These are phyloP conservation scores for Amphiprion ocellaris DNA, from an alignment of 2,113 vertebrate genomes.

Conservation along the genomic window DNA sequence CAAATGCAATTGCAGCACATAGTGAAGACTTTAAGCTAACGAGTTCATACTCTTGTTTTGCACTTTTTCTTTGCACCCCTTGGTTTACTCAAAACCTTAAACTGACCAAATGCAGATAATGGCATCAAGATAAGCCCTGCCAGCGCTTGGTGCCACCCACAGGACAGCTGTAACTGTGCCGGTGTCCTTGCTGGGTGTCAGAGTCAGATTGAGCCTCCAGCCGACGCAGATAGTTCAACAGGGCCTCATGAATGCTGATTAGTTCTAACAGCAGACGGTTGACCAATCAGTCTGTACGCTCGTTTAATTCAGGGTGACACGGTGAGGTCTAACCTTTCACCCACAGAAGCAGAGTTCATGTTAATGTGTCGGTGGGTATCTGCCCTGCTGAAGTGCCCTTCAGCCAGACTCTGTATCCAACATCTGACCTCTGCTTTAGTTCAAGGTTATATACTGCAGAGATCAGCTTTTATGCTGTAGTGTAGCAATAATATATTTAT, in stretches of 20 bases:
- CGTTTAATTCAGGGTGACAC: conserved; percentile 14
- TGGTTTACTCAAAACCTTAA: no score
- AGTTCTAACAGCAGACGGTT: background rate
- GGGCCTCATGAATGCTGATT: conserved; percentile 9
- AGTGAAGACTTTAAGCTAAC: no score
- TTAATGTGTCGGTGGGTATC: conserved; percentile 3
- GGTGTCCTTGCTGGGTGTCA: background rate
- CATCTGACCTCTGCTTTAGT: background rate
- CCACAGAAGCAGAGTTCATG: conserved; percentile 16
- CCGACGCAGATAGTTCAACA: background rate
- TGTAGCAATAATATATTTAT: background rate
- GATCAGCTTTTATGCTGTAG: background rate
- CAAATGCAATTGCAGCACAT: no score
- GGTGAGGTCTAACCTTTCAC: background rate
- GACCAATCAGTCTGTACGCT: background rate
- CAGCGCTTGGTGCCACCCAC: background rate
- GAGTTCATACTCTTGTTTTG: no score
- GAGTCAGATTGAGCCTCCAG: background rate
- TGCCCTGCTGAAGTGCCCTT: background rate
- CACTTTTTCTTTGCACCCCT: no score
- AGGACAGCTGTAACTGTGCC: background rate
- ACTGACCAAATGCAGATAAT: no score
- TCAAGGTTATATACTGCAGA: background rate
- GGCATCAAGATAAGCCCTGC: no score
- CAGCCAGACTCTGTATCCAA: background rate